A percentile compares a stretch with the other conserved stretches of the same genome.
Evolutionary conservation across 2,888 invertebrate species (phyloP).

Genomic region (Osmoderma eremita): DNA sequence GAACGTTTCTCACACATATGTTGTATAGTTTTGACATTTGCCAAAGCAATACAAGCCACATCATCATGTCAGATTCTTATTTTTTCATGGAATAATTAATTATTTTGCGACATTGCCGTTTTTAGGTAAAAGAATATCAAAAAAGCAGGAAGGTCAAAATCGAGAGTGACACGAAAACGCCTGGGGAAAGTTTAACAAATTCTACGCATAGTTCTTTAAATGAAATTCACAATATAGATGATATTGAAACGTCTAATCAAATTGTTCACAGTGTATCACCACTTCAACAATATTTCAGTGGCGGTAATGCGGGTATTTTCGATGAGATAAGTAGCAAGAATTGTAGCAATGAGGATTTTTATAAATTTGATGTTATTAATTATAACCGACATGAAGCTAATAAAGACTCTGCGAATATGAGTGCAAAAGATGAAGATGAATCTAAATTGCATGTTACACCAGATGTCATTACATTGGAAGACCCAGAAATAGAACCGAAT

Average conservation of each 20-base stretch:
- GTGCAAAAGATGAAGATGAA: not conserved
- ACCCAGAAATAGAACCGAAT: conserved; percentile 53
- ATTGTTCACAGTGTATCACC: conserved; percentile 42
- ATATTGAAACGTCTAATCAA: conserved; percentile 29
- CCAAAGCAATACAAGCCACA: conserved; percentile 51
- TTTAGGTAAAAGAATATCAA: conserved; percentile 68
- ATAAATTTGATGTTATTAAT: conserved; percentile 36
- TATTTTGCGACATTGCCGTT: conserved; percentile 44
- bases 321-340: conserved; percentile 48
- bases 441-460: not conserved
- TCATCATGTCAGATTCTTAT: conserved; percentile 51
- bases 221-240: conserved; percentile 30
- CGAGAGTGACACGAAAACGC: conserved; percentile 44
- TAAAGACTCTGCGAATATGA: conserved; percentile 23
- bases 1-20: conserved; percentile 1
- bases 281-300: conserved; percentile 53
- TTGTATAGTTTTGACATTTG: not conserved
- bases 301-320: conserved; percentile 52
- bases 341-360: conserved; percentile 26
- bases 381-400: conserved; percentile 31
- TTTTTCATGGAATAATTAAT: conserved; percentile 11
- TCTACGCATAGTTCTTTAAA: conserved; percentile 53
- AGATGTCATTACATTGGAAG: conserved; percentile 40
- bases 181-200: conserved; percentile 52
- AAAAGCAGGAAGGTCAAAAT: conserved; percentile 57